Percentiles rank a stretch among this genome's conserved stretches.
Evolutionary conservation across 2,113 vertebrate species (phyloP).

Genomic region (Mesoclemmys tuberculata): DNA sequence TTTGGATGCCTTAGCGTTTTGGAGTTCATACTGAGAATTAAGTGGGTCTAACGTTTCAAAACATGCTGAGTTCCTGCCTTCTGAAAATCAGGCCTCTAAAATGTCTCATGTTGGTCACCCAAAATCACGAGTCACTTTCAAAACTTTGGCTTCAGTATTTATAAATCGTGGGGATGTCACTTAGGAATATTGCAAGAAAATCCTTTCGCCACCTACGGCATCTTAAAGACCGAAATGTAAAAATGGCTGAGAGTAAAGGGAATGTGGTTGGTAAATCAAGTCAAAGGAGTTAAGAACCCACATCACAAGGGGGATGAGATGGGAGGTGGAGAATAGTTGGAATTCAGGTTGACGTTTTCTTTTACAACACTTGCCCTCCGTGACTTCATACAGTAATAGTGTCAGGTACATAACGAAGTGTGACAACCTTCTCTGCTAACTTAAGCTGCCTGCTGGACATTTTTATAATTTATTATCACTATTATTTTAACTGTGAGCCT

Average conservation of each 20-base stretch:
- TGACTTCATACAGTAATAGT: background rate
- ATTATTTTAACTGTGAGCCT: conserved; percentile 20
- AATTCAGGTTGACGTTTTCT: conserved; percentile 34
- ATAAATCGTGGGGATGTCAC: background rate
- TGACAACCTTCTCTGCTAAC: conserved; percentile 42
- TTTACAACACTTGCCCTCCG: conserved; percentile 27
- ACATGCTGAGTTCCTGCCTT: background rate
- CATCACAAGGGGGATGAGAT: background rate
- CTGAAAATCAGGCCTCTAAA: background rate
- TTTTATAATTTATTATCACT: conserved; percentile 55
- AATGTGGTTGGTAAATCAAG: conserved; percentile 4
- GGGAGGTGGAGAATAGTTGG: conserved; percentile 28
- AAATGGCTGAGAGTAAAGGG: background rate
- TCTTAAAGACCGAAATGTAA: background rate
- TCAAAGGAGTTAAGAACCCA: background rate
- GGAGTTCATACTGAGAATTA: rapidly evolving
- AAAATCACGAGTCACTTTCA: background rate
- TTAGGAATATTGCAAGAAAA: background rate
- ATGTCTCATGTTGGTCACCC: background rate
- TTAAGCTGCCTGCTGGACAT: conserved; percentile 40
- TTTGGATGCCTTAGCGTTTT: background rate
- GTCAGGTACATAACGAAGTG: conserved; percentile 38
- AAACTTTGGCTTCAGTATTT: background rate
- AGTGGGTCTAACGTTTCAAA: rapidly evolving
- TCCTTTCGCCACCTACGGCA: background rate